Evolutionary conservation across 2,797 vertebrate species (phyloP), one percentile per base, ranked within the genome.

Genomic region (Brachyrhaphis roseni): DNA sequence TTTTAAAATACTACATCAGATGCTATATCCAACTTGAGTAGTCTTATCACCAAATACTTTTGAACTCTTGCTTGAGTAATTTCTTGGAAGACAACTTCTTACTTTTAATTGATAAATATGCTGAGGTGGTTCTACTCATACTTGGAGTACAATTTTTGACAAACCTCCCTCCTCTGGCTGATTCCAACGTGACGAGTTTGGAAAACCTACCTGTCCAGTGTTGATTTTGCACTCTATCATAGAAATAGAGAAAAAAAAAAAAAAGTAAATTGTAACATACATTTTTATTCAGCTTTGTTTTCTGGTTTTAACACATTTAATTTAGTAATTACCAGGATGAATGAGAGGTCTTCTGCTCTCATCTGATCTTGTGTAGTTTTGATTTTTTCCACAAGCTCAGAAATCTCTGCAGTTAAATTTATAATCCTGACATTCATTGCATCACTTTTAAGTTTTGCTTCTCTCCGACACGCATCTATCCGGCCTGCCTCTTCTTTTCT

Each of bases 261-360:
- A 4, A 59, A 5, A 57, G 10, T 43, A 36, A 82, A 4, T 0
- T 10, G 26, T 20, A 41, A 0, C 13, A 8, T 72, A 0, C 0
- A 16, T 28, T 20, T 72, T 31, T 26, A 39, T 78, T 0, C 4
- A 6, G 12, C 15, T 49, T 20, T 57, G 26, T n/a, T n/a, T 26
- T 26, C 8, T 11, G n/a, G 5, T 6, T 31, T 59, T 13, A 71
- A 45, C n/a, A 57, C 12, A 28, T 59, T 28, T 66, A 3, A 28
- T 76, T 36, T n/a, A 34, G 64, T 13, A 16, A 8, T 62, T 84
- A 92, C 91, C 86, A 75, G 70, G 75, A 92, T 83, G 4, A 92
- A 85, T 39, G 66, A 0, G 23, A 80, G 0, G 16, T 84, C 82
- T 0, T 47, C 73, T 16, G 80, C 39, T 43, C 45, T 79, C n/a